Conservation (phyloP, 2,797 vertebrate species). For the Cyprinella venusta region DNA sequence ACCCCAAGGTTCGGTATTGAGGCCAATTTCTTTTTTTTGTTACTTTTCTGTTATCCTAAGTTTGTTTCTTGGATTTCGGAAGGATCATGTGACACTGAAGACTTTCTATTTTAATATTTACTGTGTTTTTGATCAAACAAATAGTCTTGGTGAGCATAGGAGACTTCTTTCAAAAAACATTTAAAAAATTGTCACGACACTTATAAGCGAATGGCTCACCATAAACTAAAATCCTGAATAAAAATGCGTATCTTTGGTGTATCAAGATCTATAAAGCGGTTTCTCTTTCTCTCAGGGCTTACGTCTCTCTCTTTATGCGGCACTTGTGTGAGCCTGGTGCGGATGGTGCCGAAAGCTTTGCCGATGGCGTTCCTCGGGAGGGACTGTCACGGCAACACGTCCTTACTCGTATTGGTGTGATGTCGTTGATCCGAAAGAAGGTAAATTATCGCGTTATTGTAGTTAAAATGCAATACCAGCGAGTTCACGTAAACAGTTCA, state of each 20-base stretch:
- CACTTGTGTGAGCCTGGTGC: slow-evolving; percentile 97
- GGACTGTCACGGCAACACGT: slow-evolving; percentile 96
- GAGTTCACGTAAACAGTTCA: background rate
- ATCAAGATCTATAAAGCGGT: background rate
- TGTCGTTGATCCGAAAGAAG: slow-evolving; percentile 98
- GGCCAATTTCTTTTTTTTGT: too few relatives aligned
- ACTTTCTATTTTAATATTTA: background rate
- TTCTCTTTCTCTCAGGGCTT: slow-evolving; percentile 79
- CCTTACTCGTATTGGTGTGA: slow-evolving; percentile 95
- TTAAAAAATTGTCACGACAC: background rate
- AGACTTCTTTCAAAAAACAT: background rate
- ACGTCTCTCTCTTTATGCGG: slow-evolving; percentile 96
- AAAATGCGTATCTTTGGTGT: too few relatives aligned
- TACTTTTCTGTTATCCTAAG: too few relatives aligned
- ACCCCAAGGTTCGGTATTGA: background rate
- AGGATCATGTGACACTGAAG: background rate
- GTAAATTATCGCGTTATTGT: slow-evolving; percentile 66
- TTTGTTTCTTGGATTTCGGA: too few relatives aligned
- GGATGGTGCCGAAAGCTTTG: slow-evolving; percentile 96
- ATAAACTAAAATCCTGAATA: background rate
- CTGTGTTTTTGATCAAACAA: background rate
- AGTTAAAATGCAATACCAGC: background rate
- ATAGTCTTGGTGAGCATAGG: background rate
- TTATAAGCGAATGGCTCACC: background rate
- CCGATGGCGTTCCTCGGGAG: slow-evolving; percentile 96